Base-by-base conservation (phyloP, 2,113 vertebrate genomes). In the Trogon surrucura region DNA sequence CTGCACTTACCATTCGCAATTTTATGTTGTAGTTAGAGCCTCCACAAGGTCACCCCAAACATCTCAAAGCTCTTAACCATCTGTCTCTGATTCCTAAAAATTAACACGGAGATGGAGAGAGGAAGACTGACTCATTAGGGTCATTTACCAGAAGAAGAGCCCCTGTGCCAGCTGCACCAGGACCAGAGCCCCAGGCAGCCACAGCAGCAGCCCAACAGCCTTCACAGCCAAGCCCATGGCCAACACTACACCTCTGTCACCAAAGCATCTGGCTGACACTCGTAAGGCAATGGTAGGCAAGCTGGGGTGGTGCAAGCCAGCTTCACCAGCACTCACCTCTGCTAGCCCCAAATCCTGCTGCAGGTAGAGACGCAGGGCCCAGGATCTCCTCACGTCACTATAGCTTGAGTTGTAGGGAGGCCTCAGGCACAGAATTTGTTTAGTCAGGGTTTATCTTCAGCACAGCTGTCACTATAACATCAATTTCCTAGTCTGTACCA, bases 11-110 rank as follows among this genome's bases (percentile, higher is more conserved):
- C 83, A 89, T 72, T 74, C 57, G 32, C 70, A 89, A 58, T 89
- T 85, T 69, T 89, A 50, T 1, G 0, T 57, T 80, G 60, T 12
- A 88, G 64, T 51, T 77, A 64, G 80, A 90, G 38, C 41, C 72
- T 94, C 77, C 90, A 65, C 93, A 95, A 92, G 94, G 91, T 97
- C 86, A 93, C 80, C 73, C 88, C 89, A 85, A 88, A 74, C 53
- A 71, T 81, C 86, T 79, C 73, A 30, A 80, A 53, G 65, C 83
- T 54, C 73, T 93, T 45, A 73, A 57, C 47, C 64, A 84, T 74
- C 77, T 89, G 77, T 4, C 50, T 67, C 29, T 11, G 29, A 19
- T 17, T 80, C 90, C 83, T 74, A 26, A 57, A 86, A 45, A 7
- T 64, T 62, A 79, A 44, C 17, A 34, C 3, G 26, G 66, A 62